phyloP scores from a whole-genome alignment of 1,140 invertebrate species.

The Linepithema humile region DNA sequence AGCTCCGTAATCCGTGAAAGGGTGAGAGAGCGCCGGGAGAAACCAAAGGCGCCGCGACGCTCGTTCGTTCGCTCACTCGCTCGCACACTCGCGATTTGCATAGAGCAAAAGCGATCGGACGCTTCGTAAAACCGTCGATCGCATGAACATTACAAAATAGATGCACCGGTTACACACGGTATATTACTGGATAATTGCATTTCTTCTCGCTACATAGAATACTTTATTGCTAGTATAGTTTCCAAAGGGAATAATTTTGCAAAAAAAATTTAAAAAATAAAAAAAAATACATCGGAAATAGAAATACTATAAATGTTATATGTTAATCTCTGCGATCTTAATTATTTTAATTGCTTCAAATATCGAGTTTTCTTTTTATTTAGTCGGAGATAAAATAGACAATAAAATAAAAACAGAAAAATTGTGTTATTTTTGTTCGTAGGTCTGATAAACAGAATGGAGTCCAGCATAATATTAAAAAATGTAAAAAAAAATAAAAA shows the following conservation, averaged over 20 bases:
- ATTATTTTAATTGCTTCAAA: too few relatives aligned
- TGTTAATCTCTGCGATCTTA: too few relatives aligned
- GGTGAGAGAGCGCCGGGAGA: constrained; percentile 52
- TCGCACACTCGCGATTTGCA: constrained; percentile 41
- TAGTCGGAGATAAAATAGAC: too few relatives aligned
- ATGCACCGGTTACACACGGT: not conserved
- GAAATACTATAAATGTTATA: not conserved
- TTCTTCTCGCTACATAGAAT: not conserved
- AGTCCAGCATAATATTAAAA: too few relatives aligned
- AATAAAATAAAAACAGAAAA: too few relatives aligned
- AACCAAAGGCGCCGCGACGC: constrained; percentile 51
- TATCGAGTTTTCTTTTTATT: too few relatives aligned
- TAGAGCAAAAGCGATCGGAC: constrained; percentile 39
- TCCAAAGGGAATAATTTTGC: not conserved
- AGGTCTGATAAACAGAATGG: too few relatives aligned
- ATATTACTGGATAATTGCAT: constrained; percentile 21
- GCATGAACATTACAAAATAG: not conserved
- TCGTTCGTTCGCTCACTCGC: constrained; percentile 24
- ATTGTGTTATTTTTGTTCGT: too few relatives aligned
- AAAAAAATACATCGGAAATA: not conserved
- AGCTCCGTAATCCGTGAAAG: constrained; percentile 54
- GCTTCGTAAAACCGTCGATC: constrained; percentile 3
- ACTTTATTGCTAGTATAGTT: not conserved
- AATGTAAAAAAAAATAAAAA: too few relatives aligned
- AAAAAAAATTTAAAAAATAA: too few relatives aligned